Conservation (phyloP, 1,140 invertebrate species). For the Oncopodura yosiiana region DNA sequence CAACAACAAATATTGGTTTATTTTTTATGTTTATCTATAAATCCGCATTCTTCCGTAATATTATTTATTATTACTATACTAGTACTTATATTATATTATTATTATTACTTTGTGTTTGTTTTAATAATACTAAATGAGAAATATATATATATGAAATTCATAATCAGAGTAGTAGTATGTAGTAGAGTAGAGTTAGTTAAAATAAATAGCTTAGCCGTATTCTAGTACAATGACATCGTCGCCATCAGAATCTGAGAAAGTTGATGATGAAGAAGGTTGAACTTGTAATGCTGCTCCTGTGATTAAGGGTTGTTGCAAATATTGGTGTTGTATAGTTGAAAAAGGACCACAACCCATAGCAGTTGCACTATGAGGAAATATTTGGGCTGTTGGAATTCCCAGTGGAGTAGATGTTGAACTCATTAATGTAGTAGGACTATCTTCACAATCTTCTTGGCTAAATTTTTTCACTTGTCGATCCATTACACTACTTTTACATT, state of each 20-base stretch:
- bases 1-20: no score
- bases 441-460: constrained; percentile 30
- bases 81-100: no score
- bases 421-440: neutral
- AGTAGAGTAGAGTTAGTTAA: no score
- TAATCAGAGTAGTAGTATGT: no score
- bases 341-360: neutral
- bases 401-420: neutral
- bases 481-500: constrained; percentile 84
- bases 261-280: neutral
- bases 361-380: constrained; percentile 4
- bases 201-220: neutral
- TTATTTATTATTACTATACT: no score
- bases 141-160: no score
- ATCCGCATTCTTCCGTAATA: no score
- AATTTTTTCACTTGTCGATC: constrained; percentile 72
- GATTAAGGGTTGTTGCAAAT: neutral
- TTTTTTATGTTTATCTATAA: no score
- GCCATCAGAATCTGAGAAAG: constrained; percentile 26
- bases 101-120: no score
- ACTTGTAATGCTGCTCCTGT: neutral
- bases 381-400: constrained; percentile 4
- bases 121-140: no score
- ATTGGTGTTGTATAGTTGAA: neutral
- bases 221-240: constrained; percentile 30